phyloP scores from a whole-genome alignment of 2,888 invertebrate species.

The Agrochola macilenta region DNA sequence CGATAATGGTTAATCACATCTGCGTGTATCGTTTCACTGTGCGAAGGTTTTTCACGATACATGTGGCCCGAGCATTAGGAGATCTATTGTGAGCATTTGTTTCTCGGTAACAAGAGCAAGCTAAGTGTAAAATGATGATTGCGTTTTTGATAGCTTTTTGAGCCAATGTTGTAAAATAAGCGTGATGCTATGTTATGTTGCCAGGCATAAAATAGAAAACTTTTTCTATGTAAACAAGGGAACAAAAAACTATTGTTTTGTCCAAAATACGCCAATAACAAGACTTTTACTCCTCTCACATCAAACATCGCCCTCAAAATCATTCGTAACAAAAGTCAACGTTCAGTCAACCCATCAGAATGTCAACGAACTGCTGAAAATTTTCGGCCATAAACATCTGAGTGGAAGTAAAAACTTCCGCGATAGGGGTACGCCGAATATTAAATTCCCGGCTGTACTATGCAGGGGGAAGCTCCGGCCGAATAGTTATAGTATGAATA shows the following conservation, averaged over 20 bases:
- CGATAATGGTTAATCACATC: no score
- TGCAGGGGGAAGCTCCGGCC: constrained; percentile 13
- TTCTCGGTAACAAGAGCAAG: neutral
- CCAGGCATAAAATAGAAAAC: neutral
- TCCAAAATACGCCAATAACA: neutral
- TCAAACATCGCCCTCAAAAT: neutral
- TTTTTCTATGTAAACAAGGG: neutral
- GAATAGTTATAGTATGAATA: constrained; percentile 27
- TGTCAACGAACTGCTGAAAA: constrained; percentile 55
- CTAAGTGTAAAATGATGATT: neutral
- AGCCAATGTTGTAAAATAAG: neutral
- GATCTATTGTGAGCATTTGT: neutral
- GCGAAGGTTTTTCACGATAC: no score
- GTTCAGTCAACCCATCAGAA: constrained; percentile 28
- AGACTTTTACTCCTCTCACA: neutral
- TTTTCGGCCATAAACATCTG: constrained; percentile 47
- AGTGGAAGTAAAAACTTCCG: constrained; percentile 46
- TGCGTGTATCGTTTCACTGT: no score
- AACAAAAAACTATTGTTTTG: neutral
- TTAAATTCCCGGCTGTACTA: constrained; percentile 53
- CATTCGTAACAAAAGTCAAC: neutral
- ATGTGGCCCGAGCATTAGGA: neutral
- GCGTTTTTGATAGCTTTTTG: neutral
- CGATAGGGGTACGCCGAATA: constrained; percentile 40
- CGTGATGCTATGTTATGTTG: neutral